Evolutionary conservation across 2,797 vertebrate species (phyloP), one percentile per base, ranked within the genome.

Genomic region (Aldrovandia affinis): DNA sequence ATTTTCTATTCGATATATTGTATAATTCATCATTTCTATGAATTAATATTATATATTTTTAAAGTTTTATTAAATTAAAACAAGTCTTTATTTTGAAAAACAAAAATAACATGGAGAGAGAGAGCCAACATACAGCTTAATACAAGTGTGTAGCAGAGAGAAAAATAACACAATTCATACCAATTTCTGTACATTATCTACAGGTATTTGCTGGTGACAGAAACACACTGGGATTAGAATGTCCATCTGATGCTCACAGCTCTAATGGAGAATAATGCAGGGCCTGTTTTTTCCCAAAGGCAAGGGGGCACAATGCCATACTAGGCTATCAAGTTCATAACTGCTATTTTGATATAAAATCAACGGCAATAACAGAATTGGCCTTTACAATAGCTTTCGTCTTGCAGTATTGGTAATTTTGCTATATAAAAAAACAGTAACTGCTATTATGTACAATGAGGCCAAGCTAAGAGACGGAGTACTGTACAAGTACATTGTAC

Each of bases 21-120:
- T 90, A 92, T 88, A 85, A 93, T 92, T 93, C 89, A 93, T 86
- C 91, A 94, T 90, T 92, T 92, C 91, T 85, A 89, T 92, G 88
- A 77, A 77, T 77, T 47, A n/a, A n/a, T n/a, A n/a, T n/a, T n/a
- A 92, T 92, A 86, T 90, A 90, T 92, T n/a, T n/a, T n/a, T 92
- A 95, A 93, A 80, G n/a, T 92, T 88, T 93, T 94, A 94, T 96
- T 95, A 96, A 95, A 94, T 94, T 92, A 95, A 93, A 83, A 86
- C 80, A 87, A 89, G 65, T 78, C 54, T 78, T 63, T 44, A 81
- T 42, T 57, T 68, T 36, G 15, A 8, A 68, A 78, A 91, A 88
- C 90, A 88, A 88, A 90, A 84, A 63, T 83, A 88, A n/a, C n/a
- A n/a, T n/a, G n/a, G 85, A 83, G 75, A 87, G 80, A 82, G 83